A percentile compares a stretch with the other conserved stretches of the same genome.
Evolutionary conservation across 2,888 invertebrate genomes (phyloP).

Genomic region (Ormyrus nitidulus): DNA sequence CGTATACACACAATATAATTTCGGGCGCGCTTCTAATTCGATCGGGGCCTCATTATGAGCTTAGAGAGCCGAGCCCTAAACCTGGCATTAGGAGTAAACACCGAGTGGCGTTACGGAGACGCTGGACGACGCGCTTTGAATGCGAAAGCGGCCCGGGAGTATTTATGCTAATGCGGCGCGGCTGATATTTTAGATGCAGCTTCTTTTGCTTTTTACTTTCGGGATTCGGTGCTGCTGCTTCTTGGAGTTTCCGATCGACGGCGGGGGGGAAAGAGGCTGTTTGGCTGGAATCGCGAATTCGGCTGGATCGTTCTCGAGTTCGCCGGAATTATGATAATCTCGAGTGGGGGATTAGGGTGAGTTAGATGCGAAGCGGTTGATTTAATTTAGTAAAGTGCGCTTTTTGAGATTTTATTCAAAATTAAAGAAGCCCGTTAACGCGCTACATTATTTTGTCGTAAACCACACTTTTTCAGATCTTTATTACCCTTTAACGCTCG

Average conservation of each 20-base stretch:
- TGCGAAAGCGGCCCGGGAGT: conserved; percentile 69
- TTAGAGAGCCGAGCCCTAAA: conserved; percentile 58
- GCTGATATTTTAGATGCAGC: conserved; percentile 64
- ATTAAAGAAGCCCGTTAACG: too few relatives aligned
- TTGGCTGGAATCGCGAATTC: not conserved
- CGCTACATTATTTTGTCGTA: too few relatives aligned
- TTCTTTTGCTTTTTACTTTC: conserved; percentile 48
- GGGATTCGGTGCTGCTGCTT: not conserved
- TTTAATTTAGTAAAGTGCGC: too few relatives aligned
- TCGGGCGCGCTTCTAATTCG: conserved; percentile 65
- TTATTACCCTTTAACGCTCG: too few relatives aligned
- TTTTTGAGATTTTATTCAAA: too few relatives aligned
- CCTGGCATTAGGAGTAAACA: conserved; percentile 50
- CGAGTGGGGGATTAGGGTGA: too few relatives aligned
- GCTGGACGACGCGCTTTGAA: conserved; percentile 67
- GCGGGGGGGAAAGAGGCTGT: not conserved
- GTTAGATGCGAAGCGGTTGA: too few relatives aligned
- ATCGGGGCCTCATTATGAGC: conserved; percentile 71
- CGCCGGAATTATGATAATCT: too few relatives aligned
- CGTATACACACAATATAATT: conserved; percentile 5
- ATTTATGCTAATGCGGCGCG: conserved; percentile 71
- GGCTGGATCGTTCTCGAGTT: too few relatives aligned
- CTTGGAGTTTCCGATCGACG: not conserved
- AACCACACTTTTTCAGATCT: too few relatives aligned
- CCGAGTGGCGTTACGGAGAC: conserved; percentile 48